A percentile compares a stretch with the other conserved stretches of the same genome.
Conservation (phyloP, 2,797 vertebrate species). For the Enoplosus armatus region DNA sequence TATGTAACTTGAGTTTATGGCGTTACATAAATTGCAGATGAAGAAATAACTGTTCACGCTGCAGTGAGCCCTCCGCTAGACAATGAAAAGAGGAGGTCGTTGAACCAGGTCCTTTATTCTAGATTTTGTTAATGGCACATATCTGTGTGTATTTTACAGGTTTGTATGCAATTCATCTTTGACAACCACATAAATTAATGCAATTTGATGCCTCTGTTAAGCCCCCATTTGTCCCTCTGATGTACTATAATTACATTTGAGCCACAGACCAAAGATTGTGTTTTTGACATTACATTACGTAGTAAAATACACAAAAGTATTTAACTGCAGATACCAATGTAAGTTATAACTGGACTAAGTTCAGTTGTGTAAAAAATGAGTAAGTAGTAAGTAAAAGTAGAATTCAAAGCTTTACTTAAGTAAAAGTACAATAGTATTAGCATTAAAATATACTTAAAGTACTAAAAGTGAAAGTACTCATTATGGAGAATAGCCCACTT, state of each 20-base stretch:
- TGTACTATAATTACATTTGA: background rate
- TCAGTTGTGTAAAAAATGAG: no score
- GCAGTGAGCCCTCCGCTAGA: background rate
- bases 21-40: slow-evolving; percentile 45
- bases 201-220: background rate
- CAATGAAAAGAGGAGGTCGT: background rate
- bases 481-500: no score
- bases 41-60: background rate
- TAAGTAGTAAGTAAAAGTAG: no score
- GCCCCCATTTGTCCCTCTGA: background rate
- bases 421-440: no score
- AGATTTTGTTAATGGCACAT: background rate
- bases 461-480: no score
- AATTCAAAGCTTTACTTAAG: no score
- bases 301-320: background rate
- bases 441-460: no score
- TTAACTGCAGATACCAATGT: background rate
- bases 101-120: background rate
- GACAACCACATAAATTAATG: background rate
- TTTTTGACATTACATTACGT: background rate
- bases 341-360: no score
- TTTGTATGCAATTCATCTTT: background rate
- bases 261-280: background rate
- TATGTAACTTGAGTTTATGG: slow-evolving; percentile 31
- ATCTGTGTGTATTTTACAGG: no score